These are phyloP conservation scores for Heliconius ismenius DNA, from an alignment of 2,888 invertebrate species.

Conservation along the genomic window DNA sequence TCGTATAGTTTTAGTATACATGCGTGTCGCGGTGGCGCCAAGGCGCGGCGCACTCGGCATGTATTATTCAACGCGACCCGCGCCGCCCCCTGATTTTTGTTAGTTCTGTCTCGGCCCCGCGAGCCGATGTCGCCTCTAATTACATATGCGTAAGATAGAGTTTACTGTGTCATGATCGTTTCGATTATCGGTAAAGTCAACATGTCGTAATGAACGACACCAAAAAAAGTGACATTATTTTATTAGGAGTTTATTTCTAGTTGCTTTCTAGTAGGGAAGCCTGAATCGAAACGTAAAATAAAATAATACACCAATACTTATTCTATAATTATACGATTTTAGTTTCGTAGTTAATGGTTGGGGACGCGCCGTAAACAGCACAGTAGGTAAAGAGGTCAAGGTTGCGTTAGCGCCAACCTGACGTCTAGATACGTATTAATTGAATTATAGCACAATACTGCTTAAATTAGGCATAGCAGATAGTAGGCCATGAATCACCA, in stretches of 20 bases:
- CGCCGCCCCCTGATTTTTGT: conserved; percentile 75
- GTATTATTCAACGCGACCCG: conserved; percentile 76
- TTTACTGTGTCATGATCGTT: conserved; percentile 67
- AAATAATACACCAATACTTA: neutral
- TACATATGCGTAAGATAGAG: conserved; percentile 72
- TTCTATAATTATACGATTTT: conserved; percentile 10
- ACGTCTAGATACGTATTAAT: conserved; percentile 57
- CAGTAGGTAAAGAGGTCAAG: conserved; percentile 71
- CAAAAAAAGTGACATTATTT: conserved; percentile 44
- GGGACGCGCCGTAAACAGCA: conserved; percentile 37
- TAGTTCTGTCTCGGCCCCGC: conserved; percentile 59
- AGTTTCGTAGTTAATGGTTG: neutral
- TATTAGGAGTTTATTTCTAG: conserved; percentile 10
- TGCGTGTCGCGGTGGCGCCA: conserved; percentile 57
- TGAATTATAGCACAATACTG: conserved; percentile 37
- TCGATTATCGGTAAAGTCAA: conserved; percentile 62
- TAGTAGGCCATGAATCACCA: conserved; percentile 25
- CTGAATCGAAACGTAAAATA: neutral
- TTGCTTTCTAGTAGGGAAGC: neutral
- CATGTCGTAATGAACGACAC: conserved; percentile 51
- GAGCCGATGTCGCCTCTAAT: conserved; percentile 65
- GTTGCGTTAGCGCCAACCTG: conserved; percentile 71
- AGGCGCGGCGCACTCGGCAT: conserved; percentile 57
- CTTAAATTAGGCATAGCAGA: conserved; percentile 25
- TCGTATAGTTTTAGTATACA: conserved; percentile 57